Conservation (phyloP, 2,888 invertebrate species). For the Drosophila birchii region DNA sequence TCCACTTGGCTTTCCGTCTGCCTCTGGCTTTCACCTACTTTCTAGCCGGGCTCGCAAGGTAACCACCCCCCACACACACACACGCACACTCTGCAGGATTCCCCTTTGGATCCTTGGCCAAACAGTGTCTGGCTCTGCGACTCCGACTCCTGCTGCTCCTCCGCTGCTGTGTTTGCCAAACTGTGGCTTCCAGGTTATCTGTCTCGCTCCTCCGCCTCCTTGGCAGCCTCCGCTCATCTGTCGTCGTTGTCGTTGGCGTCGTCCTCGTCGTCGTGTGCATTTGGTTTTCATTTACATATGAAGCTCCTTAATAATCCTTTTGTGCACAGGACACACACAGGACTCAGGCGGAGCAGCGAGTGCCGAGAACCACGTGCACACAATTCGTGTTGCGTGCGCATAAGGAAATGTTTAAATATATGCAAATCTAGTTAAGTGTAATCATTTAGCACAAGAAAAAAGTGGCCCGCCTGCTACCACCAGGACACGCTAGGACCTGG, state of each 20-base stretch:
- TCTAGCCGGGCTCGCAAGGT: conserved; percentile 64
- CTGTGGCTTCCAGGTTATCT: conserved; percentile 81
- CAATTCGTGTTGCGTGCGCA: conserved; percentile 75
- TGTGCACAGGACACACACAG: conserved; percentile 65
- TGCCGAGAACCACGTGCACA: conserved; percentile 66
- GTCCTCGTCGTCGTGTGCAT: conserved; percentile 75
- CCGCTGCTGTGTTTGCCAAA: conserved; percentile 74
- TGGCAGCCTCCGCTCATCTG: conserved; percentile 10
- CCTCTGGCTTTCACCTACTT: conserved; percentile 71
- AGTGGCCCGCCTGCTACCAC: conserved; percentile 49
- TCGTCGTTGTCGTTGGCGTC: conserved; percentile 6
- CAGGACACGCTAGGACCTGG: conserved; percentile 8
- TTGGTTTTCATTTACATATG: conserved; percentile 81
- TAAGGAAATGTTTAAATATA: conserved; percentile 80
- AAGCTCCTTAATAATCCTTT: conserved; percentile 81
- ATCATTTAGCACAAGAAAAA: conserved; percentile 75
- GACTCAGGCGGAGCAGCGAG: conserved; percentile 11
- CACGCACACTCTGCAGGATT: conserved; percentile 13
- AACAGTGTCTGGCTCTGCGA: conserved; percentile 64
- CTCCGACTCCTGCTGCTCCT: conserved; percentile 20
- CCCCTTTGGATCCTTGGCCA: conserved; percentile 50
- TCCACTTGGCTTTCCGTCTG: conserved; percentile 57
- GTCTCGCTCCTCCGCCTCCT: conserved; percentile 25
- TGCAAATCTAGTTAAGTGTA: conserved; percentile 81
- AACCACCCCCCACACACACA: conserved; percentile 30